Conservation (phyloP, 2,797 vertebrate genomes). For the Melanotaenia pygmaea region DNA sequence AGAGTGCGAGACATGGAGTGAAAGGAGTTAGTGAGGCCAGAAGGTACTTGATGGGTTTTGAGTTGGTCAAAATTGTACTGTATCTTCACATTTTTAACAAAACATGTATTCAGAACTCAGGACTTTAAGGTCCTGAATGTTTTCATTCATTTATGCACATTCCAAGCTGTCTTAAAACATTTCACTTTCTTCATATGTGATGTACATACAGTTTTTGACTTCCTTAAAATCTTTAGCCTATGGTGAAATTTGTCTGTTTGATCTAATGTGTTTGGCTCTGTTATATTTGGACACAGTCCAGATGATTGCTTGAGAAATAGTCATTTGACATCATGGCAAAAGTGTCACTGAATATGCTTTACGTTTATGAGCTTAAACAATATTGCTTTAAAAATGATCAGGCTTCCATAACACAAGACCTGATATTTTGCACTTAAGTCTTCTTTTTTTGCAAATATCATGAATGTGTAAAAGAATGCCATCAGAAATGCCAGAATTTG, state of each 20-base stretch:
- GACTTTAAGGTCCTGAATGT: slow-evolving; percentile 42
- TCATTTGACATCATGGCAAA: slow-evolving; percentile 11
- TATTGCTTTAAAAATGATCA: slow-evolving; percentile 7
- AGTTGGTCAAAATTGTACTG: slow-evolving; percentile 25
- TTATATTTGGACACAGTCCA: slow-evolving; percentile 1
- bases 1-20: slow-evolving; percentile 85
- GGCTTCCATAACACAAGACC: slow-evolving; percentile 32
- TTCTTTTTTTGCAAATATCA: slow-evolving; percentile 24
- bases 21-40: slow-evolving; percentile 17
- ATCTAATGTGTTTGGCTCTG: slow-evolving; percentile 29
- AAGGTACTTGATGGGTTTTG: background rate
- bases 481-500: slow-evolving; percentile 18
- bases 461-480: slow-evolving; percentile 36
- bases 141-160: slow-evolving; percentile 54
- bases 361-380: slow-evolving; percentile 15
- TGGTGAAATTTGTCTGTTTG: slow-evolving; percentile 32
- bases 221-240: slow-evolving; percentile 34
- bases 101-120: slow-evolving; percentile 46
- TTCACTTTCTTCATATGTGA: slow-evolving; percentile 46
- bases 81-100: slow-evolving; percentile 49
- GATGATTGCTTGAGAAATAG: slow-evolving; percentile 1
- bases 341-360: slow-evolving; percentile 14
- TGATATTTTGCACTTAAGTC: slow-evolving; percentile 49
- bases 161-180: slow-evolving; percentile 56
- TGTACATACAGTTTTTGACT: slow-evolving; percentile 23